Conservation (phyloP, 1,140 invertebrate genomes). For the Ruditapes philippinarum region DNA sequence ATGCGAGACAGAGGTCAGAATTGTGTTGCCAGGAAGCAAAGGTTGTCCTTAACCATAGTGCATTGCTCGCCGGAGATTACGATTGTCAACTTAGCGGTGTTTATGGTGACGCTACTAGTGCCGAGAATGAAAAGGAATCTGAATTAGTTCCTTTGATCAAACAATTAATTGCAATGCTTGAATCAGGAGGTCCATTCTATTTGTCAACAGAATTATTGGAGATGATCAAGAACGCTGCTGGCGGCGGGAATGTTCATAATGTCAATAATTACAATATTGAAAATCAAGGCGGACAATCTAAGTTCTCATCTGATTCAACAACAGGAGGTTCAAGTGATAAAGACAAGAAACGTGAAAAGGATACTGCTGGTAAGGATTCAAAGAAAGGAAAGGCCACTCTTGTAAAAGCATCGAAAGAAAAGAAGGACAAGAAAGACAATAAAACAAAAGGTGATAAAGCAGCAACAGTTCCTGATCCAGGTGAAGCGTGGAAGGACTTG, state of each 20-base stretch:
- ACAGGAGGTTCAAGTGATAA: conserved; percentile 29
- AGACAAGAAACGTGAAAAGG: neutral
- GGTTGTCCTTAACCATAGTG: conserved; percentile 77
- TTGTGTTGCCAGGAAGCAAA: conserved; percentile 81
- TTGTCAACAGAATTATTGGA: conserved; percentile 81
- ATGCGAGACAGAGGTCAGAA: conserved; percentile 81
- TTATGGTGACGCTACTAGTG: conserved; percentile 78
- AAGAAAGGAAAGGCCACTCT: conserved; percentile 58
- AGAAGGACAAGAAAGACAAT: conserved; percentile 42
- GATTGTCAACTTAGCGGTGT: conserved; percentile 81
- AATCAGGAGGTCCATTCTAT: conserved; percentile 84
- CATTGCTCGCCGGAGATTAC: conserved; percentile 81
- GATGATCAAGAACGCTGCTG: conserved; percentile 74
- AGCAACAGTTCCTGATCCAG: conserved; percentile 38
- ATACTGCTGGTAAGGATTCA: conserved; percentile 28
- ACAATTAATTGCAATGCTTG: conserved; percentile 84
- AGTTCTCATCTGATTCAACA: neutral
- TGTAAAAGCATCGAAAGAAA: conserved; percentile 39
- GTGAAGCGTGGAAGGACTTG: conserved; percentile 66
- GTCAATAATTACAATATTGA: conserved; percentile 75
- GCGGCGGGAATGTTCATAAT: conserved; percentile 69
- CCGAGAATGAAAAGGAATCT: conserved; percentile 74
- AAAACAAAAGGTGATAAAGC: conserved; percentile 25
- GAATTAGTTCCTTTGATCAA: conserved; percentile 84
- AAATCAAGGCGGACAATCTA: conserved; percentile 36